Conservation (phyloP, 2,888 invertebrate genomes). For the Brachypterus glaber region DNA sequence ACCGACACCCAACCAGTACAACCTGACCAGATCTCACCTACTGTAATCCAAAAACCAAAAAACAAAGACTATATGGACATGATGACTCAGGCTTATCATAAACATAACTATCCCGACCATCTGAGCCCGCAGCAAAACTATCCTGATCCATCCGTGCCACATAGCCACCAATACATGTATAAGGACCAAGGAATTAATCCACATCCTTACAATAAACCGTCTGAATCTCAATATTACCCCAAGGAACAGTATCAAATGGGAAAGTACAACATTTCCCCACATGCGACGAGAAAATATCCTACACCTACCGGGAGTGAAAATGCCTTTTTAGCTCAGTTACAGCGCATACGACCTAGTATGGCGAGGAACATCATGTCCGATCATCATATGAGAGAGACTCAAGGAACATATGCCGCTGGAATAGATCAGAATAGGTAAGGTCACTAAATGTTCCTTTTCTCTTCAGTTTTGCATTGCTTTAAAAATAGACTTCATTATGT, state of each 20-base stretch:
- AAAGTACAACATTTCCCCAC: constrained; percentile 24
- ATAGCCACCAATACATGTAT: no score
- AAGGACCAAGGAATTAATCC: not conserved
- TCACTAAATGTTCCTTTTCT: no score
- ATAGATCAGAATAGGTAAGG: no score
- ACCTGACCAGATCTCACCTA: constrained; percentile 25
- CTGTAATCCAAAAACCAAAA: constrained; percentile 33
- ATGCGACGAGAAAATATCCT: constrained; percentile 22
- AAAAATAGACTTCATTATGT: no score
- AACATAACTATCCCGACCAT: constrained; percentile 27
- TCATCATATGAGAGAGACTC: constrained; percentile 32
- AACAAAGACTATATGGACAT: constrained; percentile 35
- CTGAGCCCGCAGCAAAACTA: constrained; percentile 20
- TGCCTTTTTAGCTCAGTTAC: constrained; percentile 32
- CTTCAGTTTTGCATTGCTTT: no score
- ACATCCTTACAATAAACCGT: constrained; percentile 21
- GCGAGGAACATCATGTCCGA: constrained; percentile 35
- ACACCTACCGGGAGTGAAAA: constrained; percentile 28
- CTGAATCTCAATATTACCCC: constrained; percentile 30
- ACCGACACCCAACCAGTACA: constrained; percentile 21
- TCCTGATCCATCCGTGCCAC: no score
- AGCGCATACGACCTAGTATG: constrained; percentile 33
- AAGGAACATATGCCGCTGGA: constrained; percentile 22
- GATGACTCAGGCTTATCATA: constrained; percentile 29
- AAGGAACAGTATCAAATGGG: constrained; percentile 25